Conservation (phyloP, 2,888 invertebrate species). For the Nemotelus nigrinus region DNA sequence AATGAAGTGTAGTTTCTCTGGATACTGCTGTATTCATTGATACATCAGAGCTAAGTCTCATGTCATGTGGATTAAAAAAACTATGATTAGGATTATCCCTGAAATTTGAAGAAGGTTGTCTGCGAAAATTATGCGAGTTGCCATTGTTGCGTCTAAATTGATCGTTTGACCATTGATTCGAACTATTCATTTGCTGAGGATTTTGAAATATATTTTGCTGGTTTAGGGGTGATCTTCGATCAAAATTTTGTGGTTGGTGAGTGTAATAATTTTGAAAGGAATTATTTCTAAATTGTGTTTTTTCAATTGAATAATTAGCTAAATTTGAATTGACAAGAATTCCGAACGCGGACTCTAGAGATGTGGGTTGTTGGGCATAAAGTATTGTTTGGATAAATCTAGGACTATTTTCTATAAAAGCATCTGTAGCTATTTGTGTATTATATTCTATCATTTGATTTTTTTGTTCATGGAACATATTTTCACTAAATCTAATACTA, state of each 20-base stretch:
- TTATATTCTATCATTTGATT: too few relatives aligned
- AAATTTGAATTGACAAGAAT: too few relatives aligned
- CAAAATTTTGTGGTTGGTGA: not conserved
- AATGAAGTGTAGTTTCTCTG: not conserved
- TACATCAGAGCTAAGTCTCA: not conserved
- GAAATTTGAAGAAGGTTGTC: not conserved
- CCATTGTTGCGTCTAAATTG: not conserved
- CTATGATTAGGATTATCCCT: not conserved
- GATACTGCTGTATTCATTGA: slow-evolving; percentile 21
- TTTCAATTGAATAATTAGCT: too few relatives aligned
- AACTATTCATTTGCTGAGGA: not conserved
- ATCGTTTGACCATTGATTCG: not conserved
- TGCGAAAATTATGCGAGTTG: slow-evolving; percentile 5
- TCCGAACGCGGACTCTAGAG: too few relatives aligned
- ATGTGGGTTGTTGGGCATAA: too few relatives aligned
- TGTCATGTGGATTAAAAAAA: slow-evolving; percentile 7
- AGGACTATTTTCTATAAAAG: too few relatives aligned
- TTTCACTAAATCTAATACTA: slow-evolving; percentile 3
- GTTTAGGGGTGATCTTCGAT: not conserved
- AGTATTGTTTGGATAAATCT: too few relatives aligned
- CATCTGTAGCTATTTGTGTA: too few relatives aligned
- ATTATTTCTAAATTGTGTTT: not conserved
- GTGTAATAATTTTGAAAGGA: not conserved
- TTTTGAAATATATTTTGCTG: not conserved
- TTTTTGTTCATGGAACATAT: not conserved